Evolutionary conservation across 2,888 invertebrate genomes (phyloP), one percentile per base, ranked within the genome.

Genomic region (Carabus problematicus): DNA sequence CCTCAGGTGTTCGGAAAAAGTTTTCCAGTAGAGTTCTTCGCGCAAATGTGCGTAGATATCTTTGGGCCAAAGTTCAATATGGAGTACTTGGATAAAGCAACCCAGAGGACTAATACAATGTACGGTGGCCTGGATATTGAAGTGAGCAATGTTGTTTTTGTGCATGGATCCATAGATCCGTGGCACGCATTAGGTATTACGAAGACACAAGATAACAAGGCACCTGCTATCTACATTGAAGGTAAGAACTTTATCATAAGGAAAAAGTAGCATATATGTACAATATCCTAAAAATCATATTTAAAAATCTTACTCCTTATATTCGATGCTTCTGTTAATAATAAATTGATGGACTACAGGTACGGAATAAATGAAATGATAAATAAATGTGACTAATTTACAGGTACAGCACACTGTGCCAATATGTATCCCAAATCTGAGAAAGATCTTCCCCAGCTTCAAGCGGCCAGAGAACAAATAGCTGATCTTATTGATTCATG

Each of bases 351-450:
- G 29, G 6, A 29, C n/a, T 29, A 29, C 29, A 29, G 6, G n/a
- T n/a, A n/a, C n/a, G n/a, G n/a, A n/a, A n/a, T n/a, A n/a, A n/a
- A n/a, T n/a, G n/a, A n/a, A n/a, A n/a, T n/a, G n/a, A n/a, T n/a
- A n/a, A 11, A 12, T 49, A 49, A 49, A 52, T 41, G 71, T 29
- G 29, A 6, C 29, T 29, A n/a, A n/a, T n/a, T 79, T 82, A 1
- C 77, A 93, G 95, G 94, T 47, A 94, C 95, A n/a, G 95, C 96
- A 6, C 96, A 97, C 80, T 97, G 96, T 81, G 95, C 96, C 0
- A 92, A 95, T 78, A 94, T 96, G 94, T 96, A 96, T 79, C 94
- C 95, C 39, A 82, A 88, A 6, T 82, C 87, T 7, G 82, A 85
- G 0, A 79, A 83, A 0, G 96, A 97, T 81, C 82, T 86, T 3